phyloP scores from a whole-genome alignment of 1,140 invertebrate species.

The Hydropsyche tenuis region DNA sequence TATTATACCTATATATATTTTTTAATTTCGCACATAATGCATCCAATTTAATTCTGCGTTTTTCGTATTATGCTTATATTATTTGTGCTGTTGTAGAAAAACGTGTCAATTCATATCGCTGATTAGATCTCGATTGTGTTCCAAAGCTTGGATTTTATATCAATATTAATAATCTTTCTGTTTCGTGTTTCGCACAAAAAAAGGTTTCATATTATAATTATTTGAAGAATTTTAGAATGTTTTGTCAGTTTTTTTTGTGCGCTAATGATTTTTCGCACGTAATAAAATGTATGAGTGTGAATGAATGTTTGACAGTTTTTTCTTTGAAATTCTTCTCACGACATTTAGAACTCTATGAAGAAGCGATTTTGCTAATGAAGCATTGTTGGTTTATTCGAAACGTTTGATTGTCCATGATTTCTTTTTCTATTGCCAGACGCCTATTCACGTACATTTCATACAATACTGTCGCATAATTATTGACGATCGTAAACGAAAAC shows the following conservation, averaged over 20 bases:
- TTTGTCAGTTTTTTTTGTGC: not conserved
- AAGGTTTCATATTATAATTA: not conserved
- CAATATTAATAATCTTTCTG: not conserved
- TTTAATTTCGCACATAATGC: not conserved
- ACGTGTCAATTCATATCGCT: slow-evolving; percentile 20
- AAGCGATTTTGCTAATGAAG: slow-evolving; percentile 6
- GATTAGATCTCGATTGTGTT: slow-evolving; percentile 19
- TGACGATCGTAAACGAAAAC: too few relatives aligned
- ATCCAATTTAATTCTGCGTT: not conserved
- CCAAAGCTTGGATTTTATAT: too few relatives aligned
- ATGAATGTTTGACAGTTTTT: slow-evolving; percentile 1
- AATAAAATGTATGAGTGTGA: not conserved
- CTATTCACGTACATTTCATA: too few relatives aligned
- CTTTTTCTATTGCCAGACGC: too few relatives aligned
- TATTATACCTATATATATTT: not conserved
- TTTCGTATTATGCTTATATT: not conserved
- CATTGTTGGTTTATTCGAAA: not conserved
- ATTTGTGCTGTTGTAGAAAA: not conserved
- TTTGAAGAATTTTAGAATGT: not conserved
- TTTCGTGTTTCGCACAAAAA: not conserved
- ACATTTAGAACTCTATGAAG: not conserved
- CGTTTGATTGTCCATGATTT: too few relatives aligned
- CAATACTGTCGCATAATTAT: too few relatives aligned
- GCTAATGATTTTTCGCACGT: not conserved
- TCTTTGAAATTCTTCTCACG: not conserved